Percentiles rank a stretch among this genome's conserved stretches.
Evolutionary conservation across 2,797 vertebrate genomes (phyloP).

Genomic region (Furcifer pardalis): DNA sequence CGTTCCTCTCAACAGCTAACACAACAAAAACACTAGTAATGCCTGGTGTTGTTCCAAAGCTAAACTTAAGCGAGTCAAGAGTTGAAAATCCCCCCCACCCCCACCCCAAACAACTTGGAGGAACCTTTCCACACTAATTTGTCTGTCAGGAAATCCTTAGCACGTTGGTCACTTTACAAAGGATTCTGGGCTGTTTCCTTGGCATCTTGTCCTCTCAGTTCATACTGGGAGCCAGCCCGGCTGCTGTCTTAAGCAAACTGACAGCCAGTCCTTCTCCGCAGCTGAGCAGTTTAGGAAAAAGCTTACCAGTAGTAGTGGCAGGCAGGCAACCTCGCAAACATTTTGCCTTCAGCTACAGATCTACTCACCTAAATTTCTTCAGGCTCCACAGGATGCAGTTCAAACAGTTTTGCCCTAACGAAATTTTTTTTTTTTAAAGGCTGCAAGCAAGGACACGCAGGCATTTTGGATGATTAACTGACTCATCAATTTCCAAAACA

Average conservation of each 20-base stretch:
- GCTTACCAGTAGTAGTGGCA: too few relatives aligned
- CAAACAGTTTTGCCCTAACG: background rate
- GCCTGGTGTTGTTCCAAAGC: background rate
- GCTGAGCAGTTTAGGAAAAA: background rate
- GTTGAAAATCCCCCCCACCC: background rate
- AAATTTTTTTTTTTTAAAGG: too few relatives aligned
- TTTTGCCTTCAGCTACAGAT: background rate
- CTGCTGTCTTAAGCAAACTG: background rate
- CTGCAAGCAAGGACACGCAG: background rate
- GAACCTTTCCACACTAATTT: background rate
- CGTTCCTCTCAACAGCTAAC: background rate
- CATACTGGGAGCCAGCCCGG: background rate
- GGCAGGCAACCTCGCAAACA: background rate
- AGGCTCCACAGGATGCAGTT: background rate
- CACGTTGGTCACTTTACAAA: background rate
- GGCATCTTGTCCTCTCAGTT: background rate
- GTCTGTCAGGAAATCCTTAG: background rate
- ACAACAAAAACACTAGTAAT: background rate
- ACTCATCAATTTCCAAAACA: background rate
- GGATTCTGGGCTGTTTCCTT: background rate
- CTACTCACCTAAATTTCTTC: background rate
- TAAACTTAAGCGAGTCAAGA: background rate
- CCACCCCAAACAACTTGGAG: too few relatives aligned
- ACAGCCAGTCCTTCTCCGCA: background rate
- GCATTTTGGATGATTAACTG: constrained; percentile 30